Conservation (phyloP, 2,888 invertebrate species). For the Drosophila phalerata region DNA sequence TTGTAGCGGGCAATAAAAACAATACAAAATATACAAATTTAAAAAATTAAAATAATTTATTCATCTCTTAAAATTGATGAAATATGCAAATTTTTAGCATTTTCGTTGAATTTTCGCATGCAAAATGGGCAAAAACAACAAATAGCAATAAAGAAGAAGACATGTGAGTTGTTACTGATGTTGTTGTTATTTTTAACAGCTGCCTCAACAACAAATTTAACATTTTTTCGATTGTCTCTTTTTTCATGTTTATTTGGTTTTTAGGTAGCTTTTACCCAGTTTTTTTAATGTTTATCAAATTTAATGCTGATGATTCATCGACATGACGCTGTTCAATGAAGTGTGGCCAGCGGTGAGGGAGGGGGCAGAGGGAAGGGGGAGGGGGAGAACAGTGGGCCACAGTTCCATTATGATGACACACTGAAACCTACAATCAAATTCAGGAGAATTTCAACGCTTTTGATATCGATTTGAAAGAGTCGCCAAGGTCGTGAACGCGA, state of each 20-base stretch:
- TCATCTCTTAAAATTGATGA: slow-evolving; percentile 1
- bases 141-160: not conserved
- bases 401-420: slow-evolving; percentile 47
- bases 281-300: slow-evolving; percentile 43
- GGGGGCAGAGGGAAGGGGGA: no score
- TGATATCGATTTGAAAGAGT: slow-evolving; percentile 25
- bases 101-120: slow-evolving; percentile 22
- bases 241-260: slow-evolving; percentile 21
- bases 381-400: not conserved
- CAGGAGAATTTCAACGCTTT: slow-evolving; percentile 39
- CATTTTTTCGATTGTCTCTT: slow-evolving; percentile 21
- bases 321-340: slow-evolving; percentile 6
- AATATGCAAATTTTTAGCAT: slow-evolving; percentile 53
- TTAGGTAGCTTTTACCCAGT: slow-evolving; percentile 38
- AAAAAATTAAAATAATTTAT: not conserved
- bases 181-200: slow-evolving; percentile 9
- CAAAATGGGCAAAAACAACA: slow-evolving; percentile 7
- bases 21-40: not conserved
- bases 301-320: slow-evolving; percentile 44
- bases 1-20: not conserved
- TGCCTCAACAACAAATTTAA: slow-evolving; percentile 21
- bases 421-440: slow-evolving; percentile 12
- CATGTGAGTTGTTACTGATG: slow-evolving; percentile 5
- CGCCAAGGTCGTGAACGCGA: slow-evolving; percentile 23
- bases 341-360: not conserved